Percentiles rank a stretch among this genome's conserved stretches.
Conservation (phyloP, 2,113 vertebrate genomes). For the Raja brachyura region DNA sequence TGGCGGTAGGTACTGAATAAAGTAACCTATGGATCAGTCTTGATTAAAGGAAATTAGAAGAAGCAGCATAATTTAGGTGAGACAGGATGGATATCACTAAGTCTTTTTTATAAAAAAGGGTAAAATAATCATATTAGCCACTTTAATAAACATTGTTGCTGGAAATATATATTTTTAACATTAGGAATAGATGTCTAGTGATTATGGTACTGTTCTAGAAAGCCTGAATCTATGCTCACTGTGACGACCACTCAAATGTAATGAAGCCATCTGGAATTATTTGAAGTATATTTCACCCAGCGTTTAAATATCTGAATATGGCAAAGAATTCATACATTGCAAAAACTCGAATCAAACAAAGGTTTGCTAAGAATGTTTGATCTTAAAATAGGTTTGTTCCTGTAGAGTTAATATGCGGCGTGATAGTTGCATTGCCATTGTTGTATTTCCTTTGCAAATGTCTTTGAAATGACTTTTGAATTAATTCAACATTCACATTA, state of each 20-base stretch:
- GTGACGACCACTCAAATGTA: background rate
- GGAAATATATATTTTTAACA: background rate
- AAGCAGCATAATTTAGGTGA: background rate
- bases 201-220: background rate
- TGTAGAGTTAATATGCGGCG: background rate
- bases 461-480: background rate
- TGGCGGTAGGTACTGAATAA: background rate
- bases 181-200: background rate
- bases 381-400: background rate
- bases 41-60: background rate
- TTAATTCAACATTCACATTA: conserved; percentile 3
- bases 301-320: background rate
- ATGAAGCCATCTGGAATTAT: background rate
- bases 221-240: background rate
- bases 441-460: background rate
- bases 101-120: background rate
- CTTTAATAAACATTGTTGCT: background rate
- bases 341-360: background rate
- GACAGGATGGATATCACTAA: background rate
- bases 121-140: background rate
- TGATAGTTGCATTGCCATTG: background rate
- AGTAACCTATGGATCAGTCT: background rate
- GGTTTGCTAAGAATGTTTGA: conserved; percentile 18
- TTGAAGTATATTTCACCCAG: background rate
- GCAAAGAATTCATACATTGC: background rate